A percentile compares a stretch with the other conserved stretches of the same genome.
These are phyloP conservation scores for Acheta domesticus DNA, from an alignment of 2,888 invertebrate species.

Conservation along the genomic window DNA sequence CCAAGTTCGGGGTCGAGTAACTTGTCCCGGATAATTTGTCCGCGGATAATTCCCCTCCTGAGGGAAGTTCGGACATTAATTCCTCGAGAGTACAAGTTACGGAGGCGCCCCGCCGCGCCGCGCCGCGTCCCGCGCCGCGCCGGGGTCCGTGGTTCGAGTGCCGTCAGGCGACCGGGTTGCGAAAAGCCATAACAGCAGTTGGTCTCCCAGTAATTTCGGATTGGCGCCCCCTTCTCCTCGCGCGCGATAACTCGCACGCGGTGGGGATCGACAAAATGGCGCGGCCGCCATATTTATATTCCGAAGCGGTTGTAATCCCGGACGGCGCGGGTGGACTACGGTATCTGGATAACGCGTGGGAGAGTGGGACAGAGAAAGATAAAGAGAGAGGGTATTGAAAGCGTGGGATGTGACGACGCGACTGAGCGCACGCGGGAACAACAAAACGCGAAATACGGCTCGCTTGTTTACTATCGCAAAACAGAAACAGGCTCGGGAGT, in stretches of 20 bases:
- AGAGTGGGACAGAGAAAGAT: no score
- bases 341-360: not conserved
- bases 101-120: not conserved
- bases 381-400: not conserved
- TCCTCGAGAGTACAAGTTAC: not conserved
- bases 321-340: not conserved
- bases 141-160: not conserved
- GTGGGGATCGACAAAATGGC: not conserved
- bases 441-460: not conserved
- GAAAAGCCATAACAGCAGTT: not conserved
- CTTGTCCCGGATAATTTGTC: conserved; percentile 8
- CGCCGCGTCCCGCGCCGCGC: not conserved
- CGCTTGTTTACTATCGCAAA: not conserved
- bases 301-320: not conserved
- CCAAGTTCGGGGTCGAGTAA: conserved; percentile 6
- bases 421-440: not conserved
- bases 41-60: not conserved
- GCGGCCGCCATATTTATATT: conserved; percentile 9
- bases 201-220: not conserved
- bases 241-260: not conserved
- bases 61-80: conserved; percentile 7
- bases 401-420: not conserved
- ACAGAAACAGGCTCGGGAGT: not conserved
- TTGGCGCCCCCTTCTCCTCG: not conserved
- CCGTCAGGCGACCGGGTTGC: not conserved